These are phyloP conservation scores for Hycleus phaleratus DNA, from an alignment of 1,140 invertebrate species.

Conservation along the genomic window DNA sequence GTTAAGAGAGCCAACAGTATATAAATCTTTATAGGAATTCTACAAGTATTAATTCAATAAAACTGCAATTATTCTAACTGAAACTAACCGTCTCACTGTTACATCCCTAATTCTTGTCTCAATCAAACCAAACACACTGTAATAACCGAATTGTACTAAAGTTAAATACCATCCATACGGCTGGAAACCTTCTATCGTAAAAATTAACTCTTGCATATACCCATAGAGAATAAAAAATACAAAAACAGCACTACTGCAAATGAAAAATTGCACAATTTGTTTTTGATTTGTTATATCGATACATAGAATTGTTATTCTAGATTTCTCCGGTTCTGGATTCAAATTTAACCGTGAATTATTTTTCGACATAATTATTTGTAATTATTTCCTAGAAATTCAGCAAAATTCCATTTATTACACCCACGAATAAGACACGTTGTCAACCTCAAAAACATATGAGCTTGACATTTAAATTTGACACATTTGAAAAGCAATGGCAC, in stretches of 20 bases:
- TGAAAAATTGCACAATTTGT: conserved; percentile 62
- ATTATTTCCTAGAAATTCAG: not conserved
- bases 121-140: conserved; percentile 69
- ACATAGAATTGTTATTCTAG: conserved; percentile 59
- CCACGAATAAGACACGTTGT: no score
- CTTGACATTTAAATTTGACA: not conserved
- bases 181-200: conserved; percentile 79
- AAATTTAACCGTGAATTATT: conserved; percentile 8
- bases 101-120: conserved; percentile 63
- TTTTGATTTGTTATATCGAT: conserved; percentile 63
- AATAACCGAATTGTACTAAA: conserved; percentile 83
- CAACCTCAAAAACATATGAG: no score
- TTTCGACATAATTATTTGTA: not conserved
- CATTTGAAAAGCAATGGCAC: no score
- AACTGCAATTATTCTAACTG: not conserved
- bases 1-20: conserved; percentile 76
- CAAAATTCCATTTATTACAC: not conserved
- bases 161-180: conserved; percentile 90
- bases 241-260: conserved; percentile 74
- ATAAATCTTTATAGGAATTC: conserved; percentile 79
- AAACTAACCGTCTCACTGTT: conserved; percentile 55
- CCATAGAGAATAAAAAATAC: conserved; percentile 85
- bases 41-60: conserved; percentile 43
- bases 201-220: conserved; percentile 90
- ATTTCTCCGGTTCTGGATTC: conserved; percentile 27